Percentiles rank a stretch among this genome's conserved stretches.
Evolutionary conservation across 2,888 invertebrate species (phyloP).

Genomic region (Chrysomela aeneicollis): DNA sequence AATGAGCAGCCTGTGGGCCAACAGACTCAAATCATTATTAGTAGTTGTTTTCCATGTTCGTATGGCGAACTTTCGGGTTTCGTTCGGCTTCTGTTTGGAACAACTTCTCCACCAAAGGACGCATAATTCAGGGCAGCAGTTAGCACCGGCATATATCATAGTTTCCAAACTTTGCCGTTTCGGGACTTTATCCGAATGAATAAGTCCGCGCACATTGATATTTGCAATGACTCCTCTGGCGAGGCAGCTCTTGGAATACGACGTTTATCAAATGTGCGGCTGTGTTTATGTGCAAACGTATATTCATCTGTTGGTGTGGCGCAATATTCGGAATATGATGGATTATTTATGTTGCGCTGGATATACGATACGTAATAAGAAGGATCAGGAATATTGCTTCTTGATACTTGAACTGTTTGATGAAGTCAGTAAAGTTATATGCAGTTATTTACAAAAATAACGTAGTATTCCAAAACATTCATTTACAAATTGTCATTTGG

Average conservation of each 20-base stretch:
- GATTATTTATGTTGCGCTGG: not conserved
- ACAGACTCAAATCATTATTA: slow-evolving; percentile 20
- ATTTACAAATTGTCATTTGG: no score
- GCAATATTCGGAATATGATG: not conserved
- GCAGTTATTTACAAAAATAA: no score
- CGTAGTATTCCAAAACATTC: no score
- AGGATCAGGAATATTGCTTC: no score
- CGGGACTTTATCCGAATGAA: slow-evolving; percentile 7
- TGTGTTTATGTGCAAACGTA: not conserved
- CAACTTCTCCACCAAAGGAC: slow-evolving; percentile 20
- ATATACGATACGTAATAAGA: no score
- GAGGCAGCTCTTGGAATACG: not conserved
- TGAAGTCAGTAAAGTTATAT: no score
- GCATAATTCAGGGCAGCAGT: slow-evolving; percentile 19
- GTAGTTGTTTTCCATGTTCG: slow-evolving; percentile 20
- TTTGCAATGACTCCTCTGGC: not conserved
- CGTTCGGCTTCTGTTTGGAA: slow-evolving; percentile 22
- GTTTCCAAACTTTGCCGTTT: slow-evolving; percentile 6
- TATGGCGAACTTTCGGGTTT: slow-evolving; percentile 15
- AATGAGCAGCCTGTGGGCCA: slow-evolving; percentile 11
- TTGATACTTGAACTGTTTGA: no score
- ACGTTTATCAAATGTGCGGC: not conserved
- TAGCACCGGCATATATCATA: slow-evolving; percentile 23
- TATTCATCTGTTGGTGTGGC: not conserved
- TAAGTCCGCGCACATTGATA: slow-evolving; percentile 1